Evolutionary conservation across 2,113 vertebrate species (phyloP).

Genomic region (Campylomormyrus tamandua): DNA sequence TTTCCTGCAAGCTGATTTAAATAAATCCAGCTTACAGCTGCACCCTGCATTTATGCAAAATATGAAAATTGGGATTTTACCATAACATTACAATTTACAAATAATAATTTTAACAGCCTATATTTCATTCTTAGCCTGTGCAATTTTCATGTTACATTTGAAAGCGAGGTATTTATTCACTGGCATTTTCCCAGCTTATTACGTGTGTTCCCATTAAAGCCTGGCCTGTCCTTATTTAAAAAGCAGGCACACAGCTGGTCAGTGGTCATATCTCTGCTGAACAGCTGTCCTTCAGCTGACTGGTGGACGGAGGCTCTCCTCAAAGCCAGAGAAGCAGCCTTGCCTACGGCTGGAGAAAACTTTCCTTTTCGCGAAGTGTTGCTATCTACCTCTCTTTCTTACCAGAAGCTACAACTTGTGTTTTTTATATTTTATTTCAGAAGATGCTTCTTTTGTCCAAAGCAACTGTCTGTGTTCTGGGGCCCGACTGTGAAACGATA

Average conservation of each 20-base stretch:
- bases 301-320: background rate
- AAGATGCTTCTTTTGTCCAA: background rate
- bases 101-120: constrained; percentile 5
- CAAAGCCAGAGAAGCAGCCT: background rate
- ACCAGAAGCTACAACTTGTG: background rate
- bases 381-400: background rate
- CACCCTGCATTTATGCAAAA: background rate
- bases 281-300: background rate
- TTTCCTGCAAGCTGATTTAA: background rate
- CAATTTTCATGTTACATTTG: constrained; percentile 5
- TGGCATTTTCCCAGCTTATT: background rate
- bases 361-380: background rate
- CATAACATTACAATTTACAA: background rate
- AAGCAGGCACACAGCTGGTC: background rate
- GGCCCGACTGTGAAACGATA: background rate
- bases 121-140: constrained; percentile 3
- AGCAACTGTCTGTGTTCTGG: background rate
- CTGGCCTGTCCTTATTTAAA: background rate
- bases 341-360: background rate
- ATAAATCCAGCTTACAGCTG: background rate
- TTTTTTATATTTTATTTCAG: background rate
- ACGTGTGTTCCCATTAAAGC: background rate
- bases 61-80: background rate
- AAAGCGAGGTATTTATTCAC: background rate
- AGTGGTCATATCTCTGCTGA: background rate